phyloP scores from a whole-genome alignment of 1,140 invertebrate species.

The Pinna nobilis region DNA sequence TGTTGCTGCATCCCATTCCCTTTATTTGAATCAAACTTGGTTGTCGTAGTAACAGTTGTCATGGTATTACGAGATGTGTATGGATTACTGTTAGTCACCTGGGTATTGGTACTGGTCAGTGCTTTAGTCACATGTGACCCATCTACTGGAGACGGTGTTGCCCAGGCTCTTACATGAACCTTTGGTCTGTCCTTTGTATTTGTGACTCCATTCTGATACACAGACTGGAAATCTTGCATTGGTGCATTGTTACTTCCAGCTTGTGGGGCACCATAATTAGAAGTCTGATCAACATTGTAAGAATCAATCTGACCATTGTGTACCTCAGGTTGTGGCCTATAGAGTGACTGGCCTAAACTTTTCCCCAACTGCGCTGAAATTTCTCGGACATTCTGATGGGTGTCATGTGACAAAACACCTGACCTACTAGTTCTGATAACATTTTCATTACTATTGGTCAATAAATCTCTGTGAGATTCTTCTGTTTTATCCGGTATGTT shows the following conservation, averaged over 20 bases:
- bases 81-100: constrained; percentile 40
- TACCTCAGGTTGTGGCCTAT: neutral
- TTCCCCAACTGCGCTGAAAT: constrained; percentile 5
- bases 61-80: constrained; percentile 37
- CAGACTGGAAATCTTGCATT: constrained; percentile 8
- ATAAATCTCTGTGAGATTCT: neutral
- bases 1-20: constrained; percentile 15
- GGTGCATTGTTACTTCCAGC: constrained; percentile 1
- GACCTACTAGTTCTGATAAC: constrained; percentile 4
- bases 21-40: constrained; percentile 25
- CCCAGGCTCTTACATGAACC: constrained; percentile 45
- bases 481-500: neutral
- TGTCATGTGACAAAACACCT: neutral
- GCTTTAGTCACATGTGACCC: constrained; percentile 3
- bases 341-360: neutral
- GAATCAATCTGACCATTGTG: constrained; percentile 33
- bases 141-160: constrained; percentile 45
- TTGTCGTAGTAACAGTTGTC: constrained; percentile 47
- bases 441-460: constrained; percentile 5
- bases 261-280: constrained; percentile 1
- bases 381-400: constrained; percentile 19
- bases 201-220: constrained; percentile 1
- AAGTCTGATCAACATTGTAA: constrained; percentile 21
- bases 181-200: constrained; percentile 35
- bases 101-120: constrained; percentile 18